Base-by-base conservation (phyloP, 2,113 vertebrate genomes). In the Xenopus tropicalis region DNA sequence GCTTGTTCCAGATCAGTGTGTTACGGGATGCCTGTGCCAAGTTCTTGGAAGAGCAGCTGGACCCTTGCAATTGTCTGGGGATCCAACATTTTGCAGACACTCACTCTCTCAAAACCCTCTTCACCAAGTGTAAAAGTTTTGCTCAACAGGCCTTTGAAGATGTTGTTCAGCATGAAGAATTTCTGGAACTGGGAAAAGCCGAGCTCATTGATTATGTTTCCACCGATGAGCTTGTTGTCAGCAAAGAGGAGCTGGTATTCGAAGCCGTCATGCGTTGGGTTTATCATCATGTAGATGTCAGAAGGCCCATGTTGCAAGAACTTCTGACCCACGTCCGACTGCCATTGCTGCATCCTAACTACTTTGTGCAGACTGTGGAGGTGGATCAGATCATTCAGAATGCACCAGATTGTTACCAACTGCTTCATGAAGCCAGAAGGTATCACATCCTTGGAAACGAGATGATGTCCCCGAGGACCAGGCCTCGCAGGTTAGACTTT, bases 381-480 rank as follows among this genome's bases (percentile, higher is more conserved):
- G 95, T 97, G 72, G 95, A 99, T 85, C 93, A 94, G 79, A 82
- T 99, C 80, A 98, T 98, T 77, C 97, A 98, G 88, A 98, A 91
- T 8, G 94, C 96, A 46, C 93, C 95, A 0, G 97, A 99, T 78
- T 98, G 96, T 88, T 98, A 98, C 22, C 95, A 97, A 75, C 89
- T 99, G 59, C 90, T 99, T 74, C 97, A 99, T 0, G 97, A 99
- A 85, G 97, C 97, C 78, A 89, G 97, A 29, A 87, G 96, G 17
- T 98, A 98, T 85, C 97, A 99, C 14, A 95, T 99, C 79, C 95
- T 99, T 2, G 97, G 97, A 66, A 99, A 98, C 29, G 97, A 99
- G 86, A 98, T 98, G 96, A 98, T 98, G 96, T 99, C 97, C 65
- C 93, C 97, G 78, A 91, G 97, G 81, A 99, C 97, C 9, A 88